These are phyloP conservation scores for Drosophila ambigua DNA, from an alignment of 1,140 invertebrate species.

Conservation along the genomic window DNA sequence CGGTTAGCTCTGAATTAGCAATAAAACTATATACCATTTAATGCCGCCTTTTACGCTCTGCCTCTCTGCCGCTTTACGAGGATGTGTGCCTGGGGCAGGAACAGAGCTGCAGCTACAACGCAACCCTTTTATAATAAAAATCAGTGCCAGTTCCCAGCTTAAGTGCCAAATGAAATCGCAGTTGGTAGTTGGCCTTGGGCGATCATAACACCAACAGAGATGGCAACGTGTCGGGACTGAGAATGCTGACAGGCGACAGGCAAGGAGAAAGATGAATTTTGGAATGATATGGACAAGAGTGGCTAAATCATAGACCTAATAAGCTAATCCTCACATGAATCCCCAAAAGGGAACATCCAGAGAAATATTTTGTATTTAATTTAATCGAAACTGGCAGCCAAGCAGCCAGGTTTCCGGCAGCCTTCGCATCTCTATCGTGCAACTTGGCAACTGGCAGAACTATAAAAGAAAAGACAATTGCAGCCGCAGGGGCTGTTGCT, in stretches of 20 bases:
- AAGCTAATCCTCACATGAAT: too few relatives aligned
- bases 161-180: conserved; percentile 73
- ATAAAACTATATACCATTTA: conserved; percentile 70
- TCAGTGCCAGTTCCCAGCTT: conserved; percentile 41
- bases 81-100: neutral
- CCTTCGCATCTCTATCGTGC: conserved; percentile 17
- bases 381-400: too few relatives aligned
- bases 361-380: too few relatives aligned
- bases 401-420: too few relatives aligned
- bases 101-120: conserved; percentile 12
- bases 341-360: neutral
- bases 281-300: too few relatives aligned
- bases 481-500: conserved; percentile 52
- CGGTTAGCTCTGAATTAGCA: conserved; percentile 68
- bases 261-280: too few relatives aligned
- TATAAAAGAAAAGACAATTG: conserved; percentile 80
- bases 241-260: neutral
- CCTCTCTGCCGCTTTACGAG: conserved; percentile 52
- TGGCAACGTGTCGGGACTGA: conserved; percentile 20
- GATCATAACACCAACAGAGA: conserved; percentile 44
- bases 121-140: conserved; percentile 76
- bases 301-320: too few relatives aligned
- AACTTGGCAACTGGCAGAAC: conserved; percentile 55
- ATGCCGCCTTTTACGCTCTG: conserved; percentile 31
- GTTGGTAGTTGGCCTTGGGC: conserved; percentile 39